Percentiles rank a stretch among this genome's conserved stretches.
Conservation (phyloP, 37 sponge, comb jelly and placozoan species). For the Bolinopsis microptera region DNA sequence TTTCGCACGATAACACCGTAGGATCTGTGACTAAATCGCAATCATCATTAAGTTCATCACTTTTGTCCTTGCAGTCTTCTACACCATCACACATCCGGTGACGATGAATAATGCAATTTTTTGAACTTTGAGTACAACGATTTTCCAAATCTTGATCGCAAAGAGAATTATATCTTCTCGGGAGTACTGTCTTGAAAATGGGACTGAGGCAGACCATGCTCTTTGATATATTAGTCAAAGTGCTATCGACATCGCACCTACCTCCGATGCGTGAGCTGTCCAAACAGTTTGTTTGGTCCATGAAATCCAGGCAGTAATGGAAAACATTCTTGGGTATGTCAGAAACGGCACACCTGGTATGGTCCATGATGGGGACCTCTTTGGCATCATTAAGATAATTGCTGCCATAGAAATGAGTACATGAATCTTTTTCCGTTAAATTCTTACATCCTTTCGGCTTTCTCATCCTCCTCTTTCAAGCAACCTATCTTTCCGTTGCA, state of each 20-base stretch:
- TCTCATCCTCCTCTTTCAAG: background rate
- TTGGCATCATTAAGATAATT: background rate
- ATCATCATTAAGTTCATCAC: background rate
- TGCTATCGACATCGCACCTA: background rate
- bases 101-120: background rate
- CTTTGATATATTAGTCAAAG: background rate
- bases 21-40: background rate
- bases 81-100: background rate
- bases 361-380: background rate
- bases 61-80: background rate
- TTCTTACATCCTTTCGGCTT: background rate
- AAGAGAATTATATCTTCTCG: background rate
- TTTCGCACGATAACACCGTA: background rate
- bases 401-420: too few species aligned
- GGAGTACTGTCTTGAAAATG: too few species aligned
- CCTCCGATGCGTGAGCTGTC: background rate
- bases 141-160: background rate
- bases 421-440: too few species aligned
- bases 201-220: background rate
- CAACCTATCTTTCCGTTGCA: background rate
- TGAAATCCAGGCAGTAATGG: background rate
- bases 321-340: background rate
- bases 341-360: background rate
- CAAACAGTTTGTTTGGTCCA: background rate
- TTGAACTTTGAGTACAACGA: background rate